Percentiles rank a stretch among this genome's conserved stretches.
phyloP scores from a whole-genome alignment of 2,113 vertebrate genomes.

The cattle (Bos taurus) region ARS-UCD2.0 NC_037339.1:36260501-36261000 shows the following conservation, averaged over 20 bases:
- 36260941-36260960: background rate
- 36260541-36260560: conserved; percentile 69
- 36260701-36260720: conserved; percentile 74
- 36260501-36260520: conserved; percentile 71
- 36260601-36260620: conserved; percentile 67
- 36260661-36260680: conserved; percentile 68
- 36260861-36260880: background rate
- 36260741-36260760: conserved; percentile 62
- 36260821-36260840: background rate
- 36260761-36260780: conserved; percentile 64
- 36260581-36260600: conserved; percentile 70
- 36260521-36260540: conserved; percentile 74
- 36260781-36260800: conserved; percentile 28
- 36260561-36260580: conserved; percentile 68
- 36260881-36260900: background rate
- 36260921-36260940: background rate
- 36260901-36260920: background rate
- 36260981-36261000: conserved; percentile 2
- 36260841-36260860: background rate
- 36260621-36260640: conserved; percentile 70
- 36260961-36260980: background rate
- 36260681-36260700: conserved; percentile 73
- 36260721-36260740: conserved; percentile 71
- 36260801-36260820: background rate
- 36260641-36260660: conserved; percentile 71